Evolutionary conservation across 2,888 invertebrate species (phyloP), one percentile per base, ranked within the genome.

Genomic region (Ophion ventricosus): DNA sequence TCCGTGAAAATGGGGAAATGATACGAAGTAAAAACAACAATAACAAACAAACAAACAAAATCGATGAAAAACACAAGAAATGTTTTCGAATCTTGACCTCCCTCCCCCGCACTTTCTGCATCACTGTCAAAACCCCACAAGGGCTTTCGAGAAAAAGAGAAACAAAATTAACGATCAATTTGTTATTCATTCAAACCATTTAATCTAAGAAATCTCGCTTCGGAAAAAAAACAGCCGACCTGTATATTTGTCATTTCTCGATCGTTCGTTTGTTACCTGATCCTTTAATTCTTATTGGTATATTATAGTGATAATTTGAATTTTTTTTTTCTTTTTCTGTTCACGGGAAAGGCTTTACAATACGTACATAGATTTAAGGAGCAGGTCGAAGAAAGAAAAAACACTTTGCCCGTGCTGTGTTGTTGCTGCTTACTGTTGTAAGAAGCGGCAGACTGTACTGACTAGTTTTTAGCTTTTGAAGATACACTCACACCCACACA

Each of bases 391-490:
- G 49, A 23, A 49, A 59, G 29, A 35, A 75, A 75, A n/a, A 74
- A 49, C n/a, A 59, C 54, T 75, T 82, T 75, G 82, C 72, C 79
- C 76, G 82, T 84, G 82, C 84, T 80, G 83, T 83, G 83, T 83
- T 83, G 83, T 83, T 76, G 82, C 77, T 72, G 76, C 75, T 80
- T 75, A 70, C 76, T 78, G 64, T 59, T 82, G 74, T 72, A 61
- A 66, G 8, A 69, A 66, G 82, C 76, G 75, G 79, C 84, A 82
- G 76, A 82, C 66, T 72, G 84, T 84, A 84, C 84, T 84, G 84
- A 84, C 84, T 84, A 84, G 82, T 82, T 84, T 80, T 84, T 84
- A 84, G 79, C 75, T 84, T 63, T 82, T 76, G 81, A 61, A 81
- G 59, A 70, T 70, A 59, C 29, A 56, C 66, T 49, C 2, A 35